phyloP scores from a whole-genome alignment of 2,888 invertebrate genomes.

The Zaprionus bogoriensis region DNA sequence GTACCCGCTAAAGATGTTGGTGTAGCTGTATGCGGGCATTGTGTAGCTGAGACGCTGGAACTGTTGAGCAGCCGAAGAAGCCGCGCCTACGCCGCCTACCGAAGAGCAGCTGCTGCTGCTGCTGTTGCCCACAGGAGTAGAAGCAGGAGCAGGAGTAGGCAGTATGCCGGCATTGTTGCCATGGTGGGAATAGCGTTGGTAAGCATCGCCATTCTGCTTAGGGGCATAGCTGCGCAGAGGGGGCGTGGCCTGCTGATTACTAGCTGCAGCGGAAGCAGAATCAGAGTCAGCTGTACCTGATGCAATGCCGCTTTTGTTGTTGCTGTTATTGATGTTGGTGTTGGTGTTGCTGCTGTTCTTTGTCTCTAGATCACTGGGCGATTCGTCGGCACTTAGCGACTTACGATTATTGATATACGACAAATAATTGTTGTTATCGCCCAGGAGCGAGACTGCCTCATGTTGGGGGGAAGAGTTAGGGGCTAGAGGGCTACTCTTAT shows the following conservation, averaged over 20 bases:
- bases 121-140: no score
- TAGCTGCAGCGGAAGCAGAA: constrained; percentile 27
- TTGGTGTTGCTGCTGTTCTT: constrained; percentile 29
- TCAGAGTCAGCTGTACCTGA: constrained; percentile 29
- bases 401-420: constrained; percentile 63
- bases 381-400: constrained; percentile 46
- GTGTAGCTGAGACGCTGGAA: constrained; percentile 69
- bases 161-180: constrained; percentile 66
- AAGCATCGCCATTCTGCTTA: constrained; percentile 59
- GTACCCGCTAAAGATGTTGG: constrained; percentile 50
- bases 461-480: constrained; percentile 57
- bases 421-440: constrained; percentile 57
- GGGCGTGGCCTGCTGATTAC: constrained; percentile 24
- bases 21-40: constrained; percentile 63
- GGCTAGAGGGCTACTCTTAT: constrained; percentile 29
- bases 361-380: constrained; percentile 32
- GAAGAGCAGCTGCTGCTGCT: constrained; percentile 34
- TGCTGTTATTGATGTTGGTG: constrained; percentile 5
- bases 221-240: constrained; percentile 31
- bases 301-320: constrained; percentile 8
- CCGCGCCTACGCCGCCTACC: constrained; percentile 52
- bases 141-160: no score
- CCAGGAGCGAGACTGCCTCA: constrained; percentile 39
- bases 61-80: constrained; percentile 28
- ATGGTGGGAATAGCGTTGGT: constrained; percentile 47